phyloP scores from a whole-genome alignment of 1,140 invertebrate species.

The Oryzaephilus surinamensis region DNA sequence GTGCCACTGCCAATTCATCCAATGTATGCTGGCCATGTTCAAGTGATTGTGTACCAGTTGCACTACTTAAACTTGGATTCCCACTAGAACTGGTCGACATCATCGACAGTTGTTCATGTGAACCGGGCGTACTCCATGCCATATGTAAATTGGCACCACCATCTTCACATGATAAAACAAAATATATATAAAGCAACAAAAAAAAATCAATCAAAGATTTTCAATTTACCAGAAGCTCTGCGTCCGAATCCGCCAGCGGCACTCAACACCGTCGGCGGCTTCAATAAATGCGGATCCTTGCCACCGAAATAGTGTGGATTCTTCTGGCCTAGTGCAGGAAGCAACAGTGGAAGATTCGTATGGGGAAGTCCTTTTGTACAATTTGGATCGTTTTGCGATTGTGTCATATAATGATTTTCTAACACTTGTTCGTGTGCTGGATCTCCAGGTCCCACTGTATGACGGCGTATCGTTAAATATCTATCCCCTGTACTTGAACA shows the following conservation, averaged over 20 bases:
- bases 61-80: conserved; percentile 29
- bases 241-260: conserved; percentile 75
- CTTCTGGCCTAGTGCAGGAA: conserved; percentile 63
- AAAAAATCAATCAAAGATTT: too few species aligned
- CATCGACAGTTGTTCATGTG: conserved; percentile 32
- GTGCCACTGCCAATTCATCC: conserved; percentile 40
- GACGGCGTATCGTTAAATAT: conserved; percentile 52
- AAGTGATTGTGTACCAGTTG: conserved; percentile 21
- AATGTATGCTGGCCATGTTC: conserved; percentile 27
- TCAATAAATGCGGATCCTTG: conserved; percentile 87
- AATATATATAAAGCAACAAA: too few species aligned
- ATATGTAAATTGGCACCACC: conserved; percentile 88
- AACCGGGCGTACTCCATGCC: conserved; percentile 42
- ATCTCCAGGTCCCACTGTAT: conserved; percentile 89
- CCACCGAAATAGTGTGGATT: conserved; percentile 76
- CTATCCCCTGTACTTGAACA: conserved; percentile 27
- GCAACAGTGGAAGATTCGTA: conserved; percentile 60
- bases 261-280: conserved; percentile 81
- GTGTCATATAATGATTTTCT: conserved; percentile 39
- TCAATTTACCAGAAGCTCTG: conserved; percentile 70
- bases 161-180: conserved; percentile 42
- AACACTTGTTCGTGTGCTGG: conserved; percentile 61
- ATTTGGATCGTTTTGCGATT: conserved; percentile 19
- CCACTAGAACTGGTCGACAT: conserved; percentile 32
- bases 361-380: conserved; percentile 42